phyloP scores from a whole-genome alignment of 37 sponge, comb jelly and placozoan species.

The Aplysina aerophoba region DNA sequence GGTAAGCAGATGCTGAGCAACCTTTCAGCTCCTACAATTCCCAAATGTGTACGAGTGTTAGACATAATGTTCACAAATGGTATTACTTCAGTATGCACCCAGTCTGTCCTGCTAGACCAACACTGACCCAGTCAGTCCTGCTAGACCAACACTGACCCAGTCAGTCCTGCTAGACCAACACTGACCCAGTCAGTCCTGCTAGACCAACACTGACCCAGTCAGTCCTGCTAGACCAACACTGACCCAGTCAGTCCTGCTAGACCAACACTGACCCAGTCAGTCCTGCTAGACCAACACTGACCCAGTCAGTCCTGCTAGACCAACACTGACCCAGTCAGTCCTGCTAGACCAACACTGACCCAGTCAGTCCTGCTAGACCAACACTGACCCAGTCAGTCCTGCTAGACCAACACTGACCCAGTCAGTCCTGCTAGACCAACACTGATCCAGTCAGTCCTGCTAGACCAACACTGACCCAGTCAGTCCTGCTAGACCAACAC shows the following conservation, averaged over 20 bases:
- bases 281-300: not conserved
- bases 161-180: not conserved
- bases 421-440: not conserved
- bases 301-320: not conserved
- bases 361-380: not conserved
- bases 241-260: not conserved
- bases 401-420: conserved; percentile 6
- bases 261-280: conserved; percentile 15
- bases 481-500: not conserved
- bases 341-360: not conserved
- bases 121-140: conserved; percentile 1
- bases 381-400: conserved; percentile 9
- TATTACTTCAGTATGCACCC: too few species aligned
- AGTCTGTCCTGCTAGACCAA: not conserved
- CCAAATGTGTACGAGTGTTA: too few species aligned
- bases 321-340: conserved; percentile 22
- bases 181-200: not conserved
- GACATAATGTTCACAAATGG: too few species aligned
- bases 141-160: conserved; percentile 9
- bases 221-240: not conserved
- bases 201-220: conserved; percentile 8
- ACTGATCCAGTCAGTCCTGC: not conserved
- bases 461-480: conserved; percentile 6
- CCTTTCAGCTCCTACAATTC: too few species aligned
- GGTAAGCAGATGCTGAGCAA: too few species aligned